Conservation (phyloP, 2,888 invertebrate species). For the Tanytarsus gracilentus region DNA sequence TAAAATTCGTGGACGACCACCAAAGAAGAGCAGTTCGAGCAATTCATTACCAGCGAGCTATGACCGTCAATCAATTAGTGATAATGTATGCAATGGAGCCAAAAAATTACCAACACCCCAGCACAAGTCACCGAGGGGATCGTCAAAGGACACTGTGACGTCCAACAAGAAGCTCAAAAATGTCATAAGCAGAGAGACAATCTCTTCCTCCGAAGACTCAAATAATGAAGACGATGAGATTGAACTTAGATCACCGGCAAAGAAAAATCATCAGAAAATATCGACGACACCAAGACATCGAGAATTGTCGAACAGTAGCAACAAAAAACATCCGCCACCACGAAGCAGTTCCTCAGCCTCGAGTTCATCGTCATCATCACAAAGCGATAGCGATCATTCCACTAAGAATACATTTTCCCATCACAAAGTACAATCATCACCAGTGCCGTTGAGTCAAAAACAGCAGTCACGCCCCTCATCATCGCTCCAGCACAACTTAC, state of each 20-base stretch:
- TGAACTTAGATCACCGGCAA: too few species aligned
- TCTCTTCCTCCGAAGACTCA: slow-evolving; percentile 33
- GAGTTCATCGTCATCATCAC: too few species aligned
- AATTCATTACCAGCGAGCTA: background rate
- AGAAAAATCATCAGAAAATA: too few species aligned
- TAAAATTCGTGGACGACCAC: background rate
- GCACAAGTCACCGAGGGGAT: slow-evolving; percentile 31
- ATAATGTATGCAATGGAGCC: slow-evolving; percentile 12
- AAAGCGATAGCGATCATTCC: too few species aligned
- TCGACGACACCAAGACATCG: background rate
- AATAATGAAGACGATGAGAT: slow-evolving; percentile 32
- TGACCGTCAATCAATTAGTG: background rate
- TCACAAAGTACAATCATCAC: background rate
- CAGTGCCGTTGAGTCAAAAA: slow-evolving; percentile 15
- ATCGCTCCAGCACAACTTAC: background rate
- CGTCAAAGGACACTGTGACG: slow-evolving; percentile 32
- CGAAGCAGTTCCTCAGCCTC: too few species aligned
- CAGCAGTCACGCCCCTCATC: background rate
- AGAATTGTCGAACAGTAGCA: background rate
- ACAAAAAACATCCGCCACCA: background rate
- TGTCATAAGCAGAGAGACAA: slow-evolving; percentile 34
- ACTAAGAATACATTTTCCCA: too few species aligned
- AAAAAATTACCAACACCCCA: background rate
- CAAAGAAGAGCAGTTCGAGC: background rate
- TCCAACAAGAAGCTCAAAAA: background rate